phyloP scores from a whole-genome alignment of 92 coral and sea anemone species.

The Palythoa grandis region DNA sequence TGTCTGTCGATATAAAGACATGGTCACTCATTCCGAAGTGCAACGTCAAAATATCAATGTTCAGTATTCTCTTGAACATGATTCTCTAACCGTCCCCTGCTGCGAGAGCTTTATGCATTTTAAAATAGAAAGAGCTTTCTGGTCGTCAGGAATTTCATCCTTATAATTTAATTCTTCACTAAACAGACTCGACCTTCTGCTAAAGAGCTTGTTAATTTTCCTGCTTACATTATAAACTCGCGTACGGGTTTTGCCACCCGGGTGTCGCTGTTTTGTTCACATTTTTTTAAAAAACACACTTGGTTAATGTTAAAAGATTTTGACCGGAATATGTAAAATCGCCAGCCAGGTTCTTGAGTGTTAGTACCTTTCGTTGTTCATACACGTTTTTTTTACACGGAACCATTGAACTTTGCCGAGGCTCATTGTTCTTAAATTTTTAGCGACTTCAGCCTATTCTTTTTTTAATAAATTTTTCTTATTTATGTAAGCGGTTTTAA shows the following conservation, averaged over 20 bases:
- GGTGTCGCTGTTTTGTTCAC: background rate
- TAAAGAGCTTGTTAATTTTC: slow-evolving; percentile 12
- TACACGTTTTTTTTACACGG: background rate
- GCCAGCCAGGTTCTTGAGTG: background rate
- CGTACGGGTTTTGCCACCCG: background rate
- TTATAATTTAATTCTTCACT: background rate
- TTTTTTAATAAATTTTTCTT: no score
- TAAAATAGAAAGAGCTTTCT: background rate
- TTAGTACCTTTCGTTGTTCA: background rate
- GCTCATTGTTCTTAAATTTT: no score
- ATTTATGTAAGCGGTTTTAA: no score
- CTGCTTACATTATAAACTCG: slow-evolving; percentile 31
- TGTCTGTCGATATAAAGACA: background rate
- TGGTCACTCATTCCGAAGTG: background rate
- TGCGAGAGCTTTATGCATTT: slow-evolving; percentile 13
- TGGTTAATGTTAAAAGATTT: background rate
- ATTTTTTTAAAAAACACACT: background rate
- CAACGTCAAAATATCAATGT: slow-evolving; percentile 6
- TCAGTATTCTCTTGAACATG: slow-evolving; percentile 32
- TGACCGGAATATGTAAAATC: background rate
- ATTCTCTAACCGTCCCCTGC: slow-evolving; percentile 34
- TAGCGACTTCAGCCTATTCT: no score
- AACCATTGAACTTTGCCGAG: no score
- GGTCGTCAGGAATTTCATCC: background rate
- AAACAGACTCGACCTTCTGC: slow-evolving; percentile 11